Evolutionary conservation across 1,140 invertebrate species (phyloP), one percentile per base, ranked within the genome.

Genomic region (Drosophila triauraria): DNA sequence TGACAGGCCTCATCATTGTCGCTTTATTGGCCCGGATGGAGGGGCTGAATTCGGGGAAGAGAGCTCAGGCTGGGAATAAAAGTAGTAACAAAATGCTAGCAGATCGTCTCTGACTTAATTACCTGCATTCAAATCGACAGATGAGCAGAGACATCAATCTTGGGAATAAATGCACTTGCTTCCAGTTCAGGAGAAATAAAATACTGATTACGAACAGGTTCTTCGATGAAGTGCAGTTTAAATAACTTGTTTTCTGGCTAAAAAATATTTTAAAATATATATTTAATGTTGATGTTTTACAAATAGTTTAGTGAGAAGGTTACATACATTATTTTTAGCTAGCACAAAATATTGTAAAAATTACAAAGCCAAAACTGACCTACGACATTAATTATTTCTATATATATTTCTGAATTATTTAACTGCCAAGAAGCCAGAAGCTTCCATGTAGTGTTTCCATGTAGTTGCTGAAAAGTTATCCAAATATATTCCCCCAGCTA

Each of bases 111-210:
- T 30, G 44, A 38, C 51, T 48, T 72, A 72, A 72, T 72, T 72
- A 53, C 15, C 43, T 25, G 17, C 27, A 44, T 51, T 51, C 61
- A 51, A 69, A 32, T 58, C 35, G 0, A 70, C n/a, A 30, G 44
- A 69, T 50, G 51, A 42, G 64, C 64, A 42, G 43, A 69, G 65
- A 50, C 65, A 58, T 71, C 69, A 75, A 61, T 51, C 68, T 32
- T 2, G 9, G 54, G 30, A 30, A 23, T 60, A 25, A 32, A 12
- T 46, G 17, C 13, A 17, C 17, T 35, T 15, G 8, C 13, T 43
- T 0, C 44, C 12, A 9, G 17, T n/a, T 17, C 44, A 20, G 10
- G 15, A 3, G 5, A 43, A 30, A 30, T 56, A 1, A 15, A 38
- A 38, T 23, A 20, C 20, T 20, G 15, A 17, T 23, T n/a, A 4